Conservation (phyloP, 2,888 invertebrate species). For the Dicyrtomina minuta region DNA sequence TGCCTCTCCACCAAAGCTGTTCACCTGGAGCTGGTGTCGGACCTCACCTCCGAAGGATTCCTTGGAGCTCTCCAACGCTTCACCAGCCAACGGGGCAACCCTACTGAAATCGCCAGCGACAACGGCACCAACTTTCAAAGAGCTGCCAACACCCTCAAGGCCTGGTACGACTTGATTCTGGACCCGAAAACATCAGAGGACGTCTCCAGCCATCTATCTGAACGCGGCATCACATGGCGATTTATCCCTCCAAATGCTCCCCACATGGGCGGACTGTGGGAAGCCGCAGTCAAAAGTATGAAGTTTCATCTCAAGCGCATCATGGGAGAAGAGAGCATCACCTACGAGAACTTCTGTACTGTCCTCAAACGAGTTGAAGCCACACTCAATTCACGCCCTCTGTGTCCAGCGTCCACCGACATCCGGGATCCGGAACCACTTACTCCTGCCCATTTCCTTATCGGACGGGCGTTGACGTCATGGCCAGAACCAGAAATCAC, state of each 20-base stretch:
- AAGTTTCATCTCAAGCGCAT: not conserved
- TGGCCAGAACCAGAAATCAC: constrained; percentile 50
- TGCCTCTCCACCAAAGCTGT: not conserved
- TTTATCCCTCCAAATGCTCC: constrained; percentile 4
- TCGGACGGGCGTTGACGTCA: constrained; percentile 45
- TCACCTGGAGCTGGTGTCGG: not conserved
- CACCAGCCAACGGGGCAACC: not conserved
- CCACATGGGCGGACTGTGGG: no score
- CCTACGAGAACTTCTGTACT: not conserved
- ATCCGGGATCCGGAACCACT: constrained; percentile 50
- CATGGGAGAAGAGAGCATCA: not conserved
- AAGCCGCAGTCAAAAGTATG: no score
- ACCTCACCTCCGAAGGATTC: not conserved
- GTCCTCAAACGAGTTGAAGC: not conserved
- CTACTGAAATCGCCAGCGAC: not conserved
- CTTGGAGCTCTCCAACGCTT: not conserved
- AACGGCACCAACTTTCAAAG: not conserved
- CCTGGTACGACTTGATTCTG: no score
- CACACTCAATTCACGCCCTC: constrained; percentile 4
- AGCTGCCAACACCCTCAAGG: no score
- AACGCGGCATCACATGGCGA: not conserved
- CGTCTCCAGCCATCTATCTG: not conserved
- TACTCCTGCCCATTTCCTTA: constrained; percentile 54
- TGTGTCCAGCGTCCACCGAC: constrained; percentile 38
- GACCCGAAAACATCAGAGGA: not conserved